These are phyloP conservation scores for Campylomormyrus tamandua DNA, from an alignment of 2,113 vertebrate species.

Conservation along the genomic window DNA sequence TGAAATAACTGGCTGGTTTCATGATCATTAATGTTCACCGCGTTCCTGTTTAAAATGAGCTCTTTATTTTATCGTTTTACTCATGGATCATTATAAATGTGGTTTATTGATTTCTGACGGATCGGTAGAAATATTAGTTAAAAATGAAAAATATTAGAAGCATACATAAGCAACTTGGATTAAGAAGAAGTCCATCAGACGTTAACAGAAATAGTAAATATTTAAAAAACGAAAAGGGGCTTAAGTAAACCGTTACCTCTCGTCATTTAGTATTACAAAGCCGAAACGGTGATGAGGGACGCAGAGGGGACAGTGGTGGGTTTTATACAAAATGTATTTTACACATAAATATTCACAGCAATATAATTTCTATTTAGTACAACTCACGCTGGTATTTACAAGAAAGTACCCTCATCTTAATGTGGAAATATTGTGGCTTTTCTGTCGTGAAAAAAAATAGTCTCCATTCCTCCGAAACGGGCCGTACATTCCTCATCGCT, in stretches of 20 bases:
- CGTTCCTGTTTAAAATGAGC: constrained; percentile 4
- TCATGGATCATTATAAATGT: constrained; percentile 57
- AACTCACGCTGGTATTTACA: constrained; percentile 83
- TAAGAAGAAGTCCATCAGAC: constrained; percentile 15
- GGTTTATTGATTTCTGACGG: constrained; percentile 35
- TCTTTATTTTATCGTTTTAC: constrained; percentile 21
- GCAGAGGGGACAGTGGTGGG: constrained; percentile 33
- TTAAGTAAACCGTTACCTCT: background rate
- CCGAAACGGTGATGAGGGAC: constrained; percentile 22
- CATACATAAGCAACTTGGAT: constrained; percentile 18
- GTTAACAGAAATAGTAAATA: constrained; percentile 11
- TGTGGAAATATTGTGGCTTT: constrained; percentile 34
- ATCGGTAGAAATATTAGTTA: constrained; percentile 14
- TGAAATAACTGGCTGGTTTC: constrained; percentile 24
- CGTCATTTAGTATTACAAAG: constrained; percentile 34
- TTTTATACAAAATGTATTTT: constrained; percentile 62
- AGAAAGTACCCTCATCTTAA: constrained; percentile 48
- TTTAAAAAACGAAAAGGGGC: constrained; percentile 2
- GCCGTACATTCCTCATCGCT: constrained; percentile 34
- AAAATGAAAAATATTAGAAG: constrained; percentile 8
- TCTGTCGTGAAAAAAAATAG: constrained; percentile 33
- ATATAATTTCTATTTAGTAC: constrained; percentile 68
- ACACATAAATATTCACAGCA: constrained; percentile 85
- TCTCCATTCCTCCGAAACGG: constrained; percentile 25
- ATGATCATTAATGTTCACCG: constrained; percentile 6